Percentiles rank a stretch among this genome's conserved stretches.
phyloP scores from a whole-genome alignment of 2,888 invertebrate species.

The Dryadula phaetusa region DNA sequence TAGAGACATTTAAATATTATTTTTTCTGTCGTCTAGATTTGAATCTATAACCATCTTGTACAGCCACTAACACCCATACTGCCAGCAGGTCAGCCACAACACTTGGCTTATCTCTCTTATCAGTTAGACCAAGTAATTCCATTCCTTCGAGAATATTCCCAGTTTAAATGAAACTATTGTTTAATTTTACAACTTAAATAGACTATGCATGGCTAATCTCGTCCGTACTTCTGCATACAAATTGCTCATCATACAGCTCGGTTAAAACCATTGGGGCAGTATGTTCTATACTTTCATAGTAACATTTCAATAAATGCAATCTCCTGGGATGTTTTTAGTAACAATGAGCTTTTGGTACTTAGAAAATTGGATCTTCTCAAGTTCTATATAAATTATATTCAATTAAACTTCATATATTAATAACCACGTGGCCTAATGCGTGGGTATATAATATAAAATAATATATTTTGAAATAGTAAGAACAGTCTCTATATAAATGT shows the following conservation, averaged over 20 bases:
- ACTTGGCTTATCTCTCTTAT: conserved; percentile 4
- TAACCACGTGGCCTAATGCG: no score
- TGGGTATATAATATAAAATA: no score
- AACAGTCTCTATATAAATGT: no score
- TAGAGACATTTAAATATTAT: no score
- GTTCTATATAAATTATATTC: no score
- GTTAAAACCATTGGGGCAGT: conserved; percentile 15
- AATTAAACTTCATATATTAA: no score
- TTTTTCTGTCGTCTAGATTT: no score
- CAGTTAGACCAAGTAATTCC: conserved; percentile 10
- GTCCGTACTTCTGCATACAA: conserved; percentile 25
- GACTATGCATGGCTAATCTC: conserved; percentile 25
- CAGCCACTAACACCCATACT: neutral
- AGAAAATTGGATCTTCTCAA: neutral
- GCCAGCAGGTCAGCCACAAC: neutral
- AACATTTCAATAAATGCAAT: conserved; percentile 8
- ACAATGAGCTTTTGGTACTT: neutral
- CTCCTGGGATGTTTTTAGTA: neutral
- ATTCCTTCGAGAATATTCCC: neutral
- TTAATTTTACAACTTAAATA: conserved; percentile 28
- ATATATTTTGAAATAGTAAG: no score
- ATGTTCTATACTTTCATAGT: conserved; percentile 8
- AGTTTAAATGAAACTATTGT: conserved; percentile 24
- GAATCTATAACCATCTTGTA: no score
- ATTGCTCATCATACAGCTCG: conserved; percentile 27